Conservation (phyloP, 2,888 invertebrate genomes). For the Drosophila suboccidentalis region DNA sequence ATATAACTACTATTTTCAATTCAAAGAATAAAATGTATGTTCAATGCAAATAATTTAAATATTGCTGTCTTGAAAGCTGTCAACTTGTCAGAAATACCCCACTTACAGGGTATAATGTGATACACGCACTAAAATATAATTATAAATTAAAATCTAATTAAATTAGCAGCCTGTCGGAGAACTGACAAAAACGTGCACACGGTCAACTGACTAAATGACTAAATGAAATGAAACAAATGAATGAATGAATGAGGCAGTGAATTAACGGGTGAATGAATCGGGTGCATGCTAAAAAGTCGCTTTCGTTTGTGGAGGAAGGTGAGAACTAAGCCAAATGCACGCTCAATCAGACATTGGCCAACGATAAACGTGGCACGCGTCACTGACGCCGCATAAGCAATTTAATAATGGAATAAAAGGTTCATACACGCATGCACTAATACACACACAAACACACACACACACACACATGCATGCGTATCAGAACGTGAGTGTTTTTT, state of each 20-base stretch:
- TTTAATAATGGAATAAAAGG: constrained; percentile 60
- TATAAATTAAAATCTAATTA: constrained; percentile 79
- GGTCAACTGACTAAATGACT: constrained; percentile 28
- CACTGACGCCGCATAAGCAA: constrained; percentile 63
- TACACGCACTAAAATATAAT: constrained; percentile 52
- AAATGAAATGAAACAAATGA: constrained; percentile 18
- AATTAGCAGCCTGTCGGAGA: constrained; percentile 66
- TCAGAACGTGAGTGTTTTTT: background rate
- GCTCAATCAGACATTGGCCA: constrained; percentile 40
- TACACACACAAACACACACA: constrained; percentile 3
- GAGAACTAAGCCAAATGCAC: constrained; percentile 7
- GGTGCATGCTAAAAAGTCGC: constrained; percentile 7
- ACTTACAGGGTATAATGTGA: constrained; percentile 26
- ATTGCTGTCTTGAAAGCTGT: background rate
- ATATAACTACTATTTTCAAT: no score
- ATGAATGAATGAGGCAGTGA: constrained; percentile 10
- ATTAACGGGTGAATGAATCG: constrained; percentile 29
- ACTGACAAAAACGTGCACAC: constrained; percentile 58
- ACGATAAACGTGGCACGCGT: constrained; percentile 52
- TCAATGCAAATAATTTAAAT: no score
- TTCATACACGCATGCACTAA: background rate
- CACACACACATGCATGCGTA: constrained; percentile 11
- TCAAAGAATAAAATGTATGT: no score
- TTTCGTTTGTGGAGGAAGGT: background rate
- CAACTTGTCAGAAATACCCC: background rate